Base-by-base conservation (phyloP, 2,113 vertebrate species). In the Chionodraco myersi region DNA sequence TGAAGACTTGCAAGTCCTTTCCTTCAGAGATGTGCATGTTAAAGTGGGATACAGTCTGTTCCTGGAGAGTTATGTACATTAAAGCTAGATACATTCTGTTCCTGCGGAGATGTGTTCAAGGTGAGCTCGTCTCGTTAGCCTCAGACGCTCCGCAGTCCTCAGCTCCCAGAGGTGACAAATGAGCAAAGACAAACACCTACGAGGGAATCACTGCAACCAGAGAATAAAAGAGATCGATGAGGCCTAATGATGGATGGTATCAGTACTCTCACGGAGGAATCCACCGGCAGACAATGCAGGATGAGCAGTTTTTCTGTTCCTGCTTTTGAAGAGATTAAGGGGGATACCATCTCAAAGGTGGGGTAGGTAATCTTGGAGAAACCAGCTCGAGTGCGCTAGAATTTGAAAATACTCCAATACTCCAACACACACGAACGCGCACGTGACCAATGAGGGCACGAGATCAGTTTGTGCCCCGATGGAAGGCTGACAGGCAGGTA, bases 101-200 rank as follows among this genome's bases (percentile, higher is more conserved):
- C 26, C 26, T 26, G 26, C 2, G 26, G 36, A 36, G 36, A 0
- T 69, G 57, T 86, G 63, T 72, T 87, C 81, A 92, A 92, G 89
- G 91, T 93, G 87, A 92, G 86, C 87, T 65, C 30, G 53, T 82
- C 62, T 81, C 75, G 79, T 89, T 87, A 88, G 78, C 75, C 44
- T 15, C 57, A 72, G 70, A 41, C 58, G 41, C 72, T 18, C 26
- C 2, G 26, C 26, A 26, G 45, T 51, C 57, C 47, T 68, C 45
- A 59, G 41, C 75, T 89, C 73, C 77, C 61, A 4, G 11, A 64
- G 61, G 79, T 80, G 21, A 79, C 45, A 5, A 67, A 90, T 85
- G 69, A 80, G 75, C 59, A 41, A 15, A 52, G 69, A 64, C 62
- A 26, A 47, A 49, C 62, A 23, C 0, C 1, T 23, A 54, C 15